These are phyloP conservation scores for Drosophila sulfurigaster DNA, from an alignment of 1,140 invertebrate genomes.

Conservation along the genomic window DNA sequence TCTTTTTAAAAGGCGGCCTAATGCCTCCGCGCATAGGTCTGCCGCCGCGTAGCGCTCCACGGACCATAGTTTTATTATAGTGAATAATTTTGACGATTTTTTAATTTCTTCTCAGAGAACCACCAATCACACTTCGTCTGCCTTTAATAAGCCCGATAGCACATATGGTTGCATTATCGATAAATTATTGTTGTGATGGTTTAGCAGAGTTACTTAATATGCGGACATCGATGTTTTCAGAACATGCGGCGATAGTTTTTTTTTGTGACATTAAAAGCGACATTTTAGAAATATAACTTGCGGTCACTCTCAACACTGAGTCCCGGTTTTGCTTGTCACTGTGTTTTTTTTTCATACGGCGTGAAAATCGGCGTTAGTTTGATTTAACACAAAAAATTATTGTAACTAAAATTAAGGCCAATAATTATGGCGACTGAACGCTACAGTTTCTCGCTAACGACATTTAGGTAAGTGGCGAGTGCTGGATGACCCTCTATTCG, in stretches of 20 bases:
- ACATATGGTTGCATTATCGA: slow-evolving; percentile 16
- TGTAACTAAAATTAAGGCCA: slow-evolving; percentile 39
- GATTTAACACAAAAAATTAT: slow-evolving; percentile 49
- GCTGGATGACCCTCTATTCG: neutral
- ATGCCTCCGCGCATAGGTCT: slow-evolving; percentile 90
- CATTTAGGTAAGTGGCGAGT: slow-evolving; percentile 92
- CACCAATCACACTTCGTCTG: slow-evolving; percentile 9
- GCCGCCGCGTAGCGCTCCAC: slow-evolving; percentile 85
- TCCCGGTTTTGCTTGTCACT: slow-evolving; percentile 71
- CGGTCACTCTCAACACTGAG: slow-evolving; percentile 19
- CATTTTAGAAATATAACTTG: neutral
- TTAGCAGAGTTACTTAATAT: too few species aligned
- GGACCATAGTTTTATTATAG: slow-evolving; percentile 79
- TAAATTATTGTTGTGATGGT: neutral
- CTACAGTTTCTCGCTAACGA: slow-evolving; percentile 99
- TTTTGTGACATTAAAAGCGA: too few species aligned
- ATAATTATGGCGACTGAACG: slow-evolving; percentile 94
- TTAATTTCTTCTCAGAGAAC: slow-evolving; percentile 9
- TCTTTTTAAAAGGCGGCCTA: slow-evolving; percentile 88
- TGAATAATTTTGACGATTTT: slow-evolving; percentile 60
- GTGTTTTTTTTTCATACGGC: slow-evolving; percentile 55
- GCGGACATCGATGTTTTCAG: too few species aligned
- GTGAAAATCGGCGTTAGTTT: slow-evolving; percentile 65
- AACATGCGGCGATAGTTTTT: too few species aligned
- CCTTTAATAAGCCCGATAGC: neutral